These are phyloP conservation scores for Fistularia tabacaria DNA, from an alignment of 2,797 vertebrate species.

Conservation along the genomic window DNA sequence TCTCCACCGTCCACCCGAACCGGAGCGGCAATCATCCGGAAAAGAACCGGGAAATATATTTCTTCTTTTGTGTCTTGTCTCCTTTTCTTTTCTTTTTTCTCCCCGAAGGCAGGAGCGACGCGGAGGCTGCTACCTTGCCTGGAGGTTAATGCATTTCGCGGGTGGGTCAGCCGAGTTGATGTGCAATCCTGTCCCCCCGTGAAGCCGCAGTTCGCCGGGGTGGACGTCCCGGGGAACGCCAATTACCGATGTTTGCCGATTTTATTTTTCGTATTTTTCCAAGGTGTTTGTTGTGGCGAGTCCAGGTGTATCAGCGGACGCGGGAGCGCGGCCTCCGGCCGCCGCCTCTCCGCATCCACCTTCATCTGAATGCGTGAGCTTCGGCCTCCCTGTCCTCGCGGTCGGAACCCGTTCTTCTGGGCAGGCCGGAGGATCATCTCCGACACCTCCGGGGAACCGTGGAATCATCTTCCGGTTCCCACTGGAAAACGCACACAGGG, in stretches of 20 bases:
- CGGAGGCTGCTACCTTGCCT: constrained; percentile 2
- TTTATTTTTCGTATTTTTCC: constrained; percentile 12
- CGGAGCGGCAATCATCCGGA: constrained; percentile 25
- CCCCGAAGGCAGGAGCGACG: too few species aligned
- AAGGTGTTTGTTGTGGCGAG: constrained; percentile 16
- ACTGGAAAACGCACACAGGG: too few species aligned
- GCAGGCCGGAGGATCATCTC: too few species aligned
- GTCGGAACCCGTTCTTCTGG: too few species aligned
- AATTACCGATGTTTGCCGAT: constrained; percentile 19
- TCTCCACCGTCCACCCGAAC: constrained; percentile 10
- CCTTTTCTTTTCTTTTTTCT: constrained; percentile 45
- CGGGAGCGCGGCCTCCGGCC: too few species aligned
- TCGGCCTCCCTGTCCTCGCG: too few species aligned
- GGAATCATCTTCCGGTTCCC: too few species aligned
- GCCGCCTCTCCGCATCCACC: too few species aligned
- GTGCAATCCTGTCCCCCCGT: constrained; percentile 1
- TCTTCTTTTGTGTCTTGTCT: constrained; percentile 28
- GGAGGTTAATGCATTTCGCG: constrained; percentile 36
- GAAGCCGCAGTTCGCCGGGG: constrained; percentile 11
- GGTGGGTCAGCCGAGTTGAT: constrained; percentile 33
- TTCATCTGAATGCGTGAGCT: too few species aligned
- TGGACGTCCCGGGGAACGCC: constrained; percentile 11
- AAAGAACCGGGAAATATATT: constrained; percentile 18
- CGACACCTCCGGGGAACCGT: too few species aligned
- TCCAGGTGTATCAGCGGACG: not conserved